These are phyloP conservation scores for Chlorodrepanis virens DNA, from an alignment of 2,113 vertebrate genomes.

Conservation along the genomic window DNA sequence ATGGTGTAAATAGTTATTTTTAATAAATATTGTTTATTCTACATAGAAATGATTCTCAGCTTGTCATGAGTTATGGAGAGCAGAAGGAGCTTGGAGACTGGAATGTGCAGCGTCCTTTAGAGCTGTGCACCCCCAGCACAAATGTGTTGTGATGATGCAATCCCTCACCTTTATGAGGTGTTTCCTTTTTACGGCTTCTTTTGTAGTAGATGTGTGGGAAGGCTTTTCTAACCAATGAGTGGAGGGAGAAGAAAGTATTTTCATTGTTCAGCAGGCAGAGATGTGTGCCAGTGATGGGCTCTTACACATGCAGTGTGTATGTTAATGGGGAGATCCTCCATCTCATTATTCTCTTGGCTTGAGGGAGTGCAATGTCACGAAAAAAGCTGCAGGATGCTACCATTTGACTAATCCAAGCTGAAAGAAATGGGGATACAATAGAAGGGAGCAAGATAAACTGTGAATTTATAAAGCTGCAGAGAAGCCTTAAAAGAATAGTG, in stretches of 20 bases:
- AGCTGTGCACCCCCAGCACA: not conserved
- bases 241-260: not conserved
- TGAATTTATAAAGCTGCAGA: not conserved
- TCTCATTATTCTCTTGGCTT: not conserved
- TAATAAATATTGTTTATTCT: not conserved
- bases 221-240: not conserved
- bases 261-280: not conserved
- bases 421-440: not conserved
- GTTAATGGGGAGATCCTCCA: not conserved
- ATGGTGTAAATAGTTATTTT: not conserved
- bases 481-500: not conserved
- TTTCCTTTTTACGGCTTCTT: not conserved
- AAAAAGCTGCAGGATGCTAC: not conserved
- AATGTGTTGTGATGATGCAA: not conserved
- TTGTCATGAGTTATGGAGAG: not conserved
- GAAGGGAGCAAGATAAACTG: not conserved
- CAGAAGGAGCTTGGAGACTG: not conserved
- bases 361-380: not conserved
- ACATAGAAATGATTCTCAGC: not conserved
- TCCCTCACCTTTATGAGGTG: not conserved
- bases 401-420: not conserved
- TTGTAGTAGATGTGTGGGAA: not conserved
- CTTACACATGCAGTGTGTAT: fast-evolving
- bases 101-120: not conserved
- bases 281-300: not conserved